Evolutionary conservation across 1,140 invertebrate species (phyloP).

Genomic region (Drosophila fuyamai): DNA sequence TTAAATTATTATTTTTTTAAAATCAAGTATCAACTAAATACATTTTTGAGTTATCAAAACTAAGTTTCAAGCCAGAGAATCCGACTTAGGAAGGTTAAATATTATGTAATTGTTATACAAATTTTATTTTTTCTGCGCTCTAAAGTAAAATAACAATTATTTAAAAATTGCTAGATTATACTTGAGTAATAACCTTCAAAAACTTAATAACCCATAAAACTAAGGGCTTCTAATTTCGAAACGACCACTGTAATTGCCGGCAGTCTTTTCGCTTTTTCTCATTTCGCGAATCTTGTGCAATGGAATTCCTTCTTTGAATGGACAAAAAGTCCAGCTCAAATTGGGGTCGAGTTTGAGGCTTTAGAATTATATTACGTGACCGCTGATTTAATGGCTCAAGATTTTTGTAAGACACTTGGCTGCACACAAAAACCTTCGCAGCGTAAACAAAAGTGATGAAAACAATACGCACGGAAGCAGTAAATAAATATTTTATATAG

Average conservation of each 20-base stretch:
- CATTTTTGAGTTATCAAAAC: too few relatives aligned
- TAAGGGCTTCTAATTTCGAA: constrained; percentile 6
- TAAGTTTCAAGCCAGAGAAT: background rate
- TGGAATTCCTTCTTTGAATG: constrained; percentile 64
- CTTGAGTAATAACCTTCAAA: constrained; percentile 4
- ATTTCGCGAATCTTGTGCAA: constrained; percentile 55
- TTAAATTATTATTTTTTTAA: too few relatives aligned
- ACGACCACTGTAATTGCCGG: constrained; percentile 17
- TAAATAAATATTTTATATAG: constrained; percentile 31
- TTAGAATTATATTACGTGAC: constrained; percentile 76
- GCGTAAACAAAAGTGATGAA: constrained; percentile 34
- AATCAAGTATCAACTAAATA: too few relatives aligned
- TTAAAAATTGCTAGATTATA: constrained; percentile 5
- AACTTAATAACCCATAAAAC: constrained; percentile 1
- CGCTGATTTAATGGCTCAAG: constrained; percentile 59
- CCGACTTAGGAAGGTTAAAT: background rate
- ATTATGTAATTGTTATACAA: background rate
- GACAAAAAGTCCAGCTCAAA: constrained; percentile 24
- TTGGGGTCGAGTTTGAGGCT: constrained; percentile 24
- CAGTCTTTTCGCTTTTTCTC: constrained; percentile 7
- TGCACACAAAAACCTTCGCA: constrained; percentile 14
- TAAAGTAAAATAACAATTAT: background rate
- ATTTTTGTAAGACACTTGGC: constrained; percentile 42
- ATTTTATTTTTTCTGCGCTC: background rate
- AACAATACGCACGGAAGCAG: constrained; percentile 50